Base-by-base conservation (phyloP, 2,888 invertebrate species). In the Scelioninae gen. 1 region DNA sequence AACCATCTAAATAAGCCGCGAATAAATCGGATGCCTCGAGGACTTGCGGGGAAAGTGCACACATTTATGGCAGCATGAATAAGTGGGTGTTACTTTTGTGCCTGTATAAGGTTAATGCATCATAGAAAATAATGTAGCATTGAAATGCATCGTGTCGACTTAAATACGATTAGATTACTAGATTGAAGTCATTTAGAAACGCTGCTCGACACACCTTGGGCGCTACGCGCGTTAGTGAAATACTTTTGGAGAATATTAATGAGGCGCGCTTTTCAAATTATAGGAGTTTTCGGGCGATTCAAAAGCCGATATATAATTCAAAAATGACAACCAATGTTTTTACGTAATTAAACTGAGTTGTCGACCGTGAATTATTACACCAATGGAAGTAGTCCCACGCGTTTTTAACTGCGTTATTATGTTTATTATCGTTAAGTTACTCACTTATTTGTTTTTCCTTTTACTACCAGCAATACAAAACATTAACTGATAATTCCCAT, bases 41-140 rank as follows among this genome's bases (percentile, higher is more conserved):
- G 58, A 56, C 31, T 49, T 51, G 45, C 60, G 63, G 60, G 65
- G 68, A 80, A 80, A 80, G 74, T 74, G 63, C 43, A 56, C 49
- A 31, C 34, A 32, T 69, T 81, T 75, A 68, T 69, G 69, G 51
- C 63, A 49, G 56, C 15, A 16, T 32, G 53, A 69, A 49, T 49
- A 75, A 81, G 80, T 81, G 63, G 74, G 75, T 74, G 75, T 81
- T 63, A 55, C 72, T 81, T 55, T 47, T 69, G 60, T 66, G 58
- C 47, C 38, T 56, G 63, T 38, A 47, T 75, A 75, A 81, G 75
- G 75, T 65, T 71, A 81, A 81, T 65, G 56, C 65, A 81, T 81
- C 65, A 63, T 60, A 75, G 75, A 69, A 58, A 75, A 75, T 75
- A 75, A 58, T 32, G 68, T 16, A 31, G 47, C 62, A 74, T 74